Conservation (phyloP, 2,113 vertebrate species). For the Origma solitaria region DNA sequence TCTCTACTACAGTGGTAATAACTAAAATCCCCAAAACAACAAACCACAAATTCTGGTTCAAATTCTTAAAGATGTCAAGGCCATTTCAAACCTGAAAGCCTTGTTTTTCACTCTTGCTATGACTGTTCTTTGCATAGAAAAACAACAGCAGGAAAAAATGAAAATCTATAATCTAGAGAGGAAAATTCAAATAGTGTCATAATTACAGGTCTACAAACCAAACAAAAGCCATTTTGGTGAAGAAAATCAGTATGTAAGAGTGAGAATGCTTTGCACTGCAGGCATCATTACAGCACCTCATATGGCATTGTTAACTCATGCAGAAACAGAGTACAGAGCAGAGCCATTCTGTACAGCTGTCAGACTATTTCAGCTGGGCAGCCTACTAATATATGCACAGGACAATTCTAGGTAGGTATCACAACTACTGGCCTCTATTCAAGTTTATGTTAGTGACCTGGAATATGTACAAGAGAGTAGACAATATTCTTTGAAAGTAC, state of each 20-base stretch:
- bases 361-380: not conserved
- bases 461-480: not conserved
- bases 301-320: not conserved
- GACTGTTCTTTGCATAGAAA: not conserved
- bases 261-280: not conserved
- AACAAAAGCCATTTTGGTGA: not conserved
- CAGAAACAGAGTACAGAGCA: not conserved
- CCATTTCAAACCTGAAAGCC: not conserved
- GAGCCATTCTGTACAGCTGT: not conserved
- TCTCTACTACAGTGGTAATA: not conserved
- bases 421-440: not conserved
- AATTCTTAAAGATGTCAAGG: not conserved
- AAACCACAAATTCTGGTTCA: not conserved
- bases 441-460: not conserved
- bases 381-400: not conserved
- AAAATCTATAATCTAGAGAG: not conserved
- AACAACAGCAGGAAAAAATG: not conserved
- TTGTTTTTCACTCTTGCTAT: not conserved
- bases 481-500: not conserved
- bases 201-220: not conserved
- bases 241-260: not conserved
- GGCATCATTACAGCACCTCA: not conserved
- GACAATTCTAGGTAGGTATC: not conserved
- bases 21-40: not conserved
- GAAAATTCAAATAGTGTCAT: not conserved